These are phyloP conservation scores for Pseudomyrmex sp. DNA, from an alignment of 1,140 invertebrate genomes.

Conservation along the genomic window DNA sequence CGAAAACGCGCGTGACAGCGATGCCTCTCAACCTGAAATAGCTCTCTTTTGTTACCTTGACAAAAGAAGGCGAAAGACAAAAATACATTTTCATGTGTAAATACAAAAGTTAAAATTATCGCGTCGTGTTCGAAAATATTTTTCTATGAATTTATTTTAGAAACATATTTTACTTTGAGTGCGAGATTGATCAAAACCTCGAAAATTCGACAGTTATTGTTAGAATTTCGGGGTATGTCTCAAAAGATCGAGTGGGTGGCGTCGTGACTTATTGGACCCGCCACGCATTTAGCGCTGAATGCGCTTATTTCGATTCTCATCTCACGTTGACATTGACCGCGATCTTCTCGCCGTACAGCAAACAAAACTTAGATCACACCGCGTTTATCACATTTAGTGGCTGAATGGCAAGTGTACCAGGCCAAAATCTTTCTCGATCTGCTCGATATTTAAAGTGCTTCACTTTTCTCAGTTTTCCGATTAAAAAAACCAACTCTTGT, in stretches of 20 bases:
- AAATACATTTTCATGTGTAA: background rate
- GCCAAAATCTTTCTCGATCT: conserved; percentile 24
- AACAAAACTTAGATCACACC: conserved; percentile 46
- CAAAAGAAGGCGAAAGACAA: conserved; percentile 7
- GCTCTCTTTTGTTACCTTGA: background rate
- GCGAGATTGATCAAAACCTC: background rate
- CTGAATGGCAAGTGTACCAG: background rate
- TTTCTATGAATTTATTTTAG: background rate
- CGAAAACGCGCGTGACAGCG: background rate
- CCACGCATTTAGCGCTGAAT: conserved; percentile 39
- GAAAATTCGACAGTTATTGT: conserved; percentile 19
- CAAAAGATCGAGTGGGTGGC: background rate
- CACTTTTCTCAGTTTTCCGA: conserved; percentile 18
- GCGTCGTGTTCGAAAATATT: background rate
- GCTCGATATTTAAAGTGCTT: background rate
- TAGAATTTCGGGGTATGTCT: conserved; percentile 5
- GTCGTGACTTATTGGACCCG: conserved; percentile 14
- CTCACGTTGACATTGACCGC: conserved; percentile 57
- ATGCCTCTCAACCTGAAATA: background rate
- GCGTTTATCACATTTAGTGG: conserved; percentile 33
- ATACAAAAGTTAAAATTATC: conserved; percentile 3
- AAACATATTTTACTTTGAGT: background rate
- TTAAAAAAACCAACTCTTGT: background rate
- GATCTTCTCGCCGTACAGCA: conserved; percentile 43
- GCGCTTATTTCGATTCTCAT: conserved; percentile 52